phyloP scores from a whole-genome alignment of 2,888 invertebrate species.

The Megalurothrips usitatus region DNA sequence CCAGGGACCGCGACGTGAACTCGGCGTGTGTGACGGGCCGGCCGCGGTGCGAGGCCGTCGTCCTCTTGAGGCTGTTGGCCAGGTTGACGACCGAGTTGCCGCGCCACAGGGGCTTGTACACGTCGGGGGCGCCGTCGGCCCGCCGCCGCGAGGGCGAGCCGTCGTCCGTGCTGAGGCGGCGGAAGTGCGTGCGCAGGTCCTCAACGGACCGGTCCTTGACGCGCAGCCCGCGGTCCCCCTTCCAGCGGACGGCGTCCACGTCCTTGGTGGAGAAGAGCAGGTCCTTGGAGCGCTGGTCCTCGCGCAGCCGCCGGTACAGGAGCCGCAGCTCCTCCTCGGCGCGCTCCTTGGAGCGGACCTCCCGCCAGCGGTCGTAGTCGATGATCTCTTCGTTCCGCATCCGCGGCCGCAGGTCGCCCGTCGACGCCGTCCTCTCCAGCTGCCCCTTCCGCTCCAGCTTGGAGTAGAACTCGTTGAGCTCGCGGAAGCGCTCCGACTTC shows the following conservation, averaged over 20 bases:
- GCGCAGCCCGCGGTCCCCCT: conserved; percentile 69
- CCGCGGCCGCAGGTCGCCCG: conserved; percentile 63
- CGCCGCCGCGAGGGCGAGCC: conserved; percentile 22
- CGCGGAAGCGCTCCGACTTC: conserved; percentile 75
- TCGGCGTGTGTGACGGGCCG: conserved; percentile 38
- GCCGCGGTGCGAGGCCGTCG: conserved; percentile 40
- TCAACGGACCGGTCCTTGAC: conserved; percentile 84
- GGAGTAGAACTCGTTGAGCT: conserved; percentile 78
- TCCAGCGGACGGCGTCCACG: conserved; percentile 71
- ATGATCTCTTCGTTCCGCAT: conserved; percentile 73
- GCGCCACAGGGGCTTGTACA: conserved; percentile 77
- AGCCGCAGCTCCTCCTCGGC: conserved; percentile 76
- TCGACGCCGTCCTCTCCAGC: conserved; percentile 71
- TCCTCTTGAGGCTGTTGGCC: conserved; percentile 53
- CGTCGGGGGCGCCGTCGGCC: conserved; percentile 62
- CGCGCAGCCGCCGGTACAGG: conserved; percentile 69
- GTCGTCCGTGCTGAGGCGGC: conserved; percentile 13
- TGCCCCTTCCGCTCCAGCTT: conserved; percentile 80
- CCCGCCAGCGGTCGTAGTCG: conserved; percentile 83
- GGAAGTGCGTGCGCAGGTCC: conserved; percentile 73
- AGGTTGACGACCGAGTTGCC: conserved; percentile 77
- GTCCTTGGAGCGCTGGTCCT: conserved; percentile 76
- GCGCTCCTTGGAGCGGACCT: conserved; percentile 69
- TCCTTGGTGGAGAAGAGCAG: conserved; percentile 76
- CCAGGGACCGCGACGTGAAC: conserved; percentile 22